These are phyloP conservation scores for Gonioctena quinquepunctata DNA, from an alignment of 1,140 invertebrate genomes.

Conservation along the genomic window DNA sequence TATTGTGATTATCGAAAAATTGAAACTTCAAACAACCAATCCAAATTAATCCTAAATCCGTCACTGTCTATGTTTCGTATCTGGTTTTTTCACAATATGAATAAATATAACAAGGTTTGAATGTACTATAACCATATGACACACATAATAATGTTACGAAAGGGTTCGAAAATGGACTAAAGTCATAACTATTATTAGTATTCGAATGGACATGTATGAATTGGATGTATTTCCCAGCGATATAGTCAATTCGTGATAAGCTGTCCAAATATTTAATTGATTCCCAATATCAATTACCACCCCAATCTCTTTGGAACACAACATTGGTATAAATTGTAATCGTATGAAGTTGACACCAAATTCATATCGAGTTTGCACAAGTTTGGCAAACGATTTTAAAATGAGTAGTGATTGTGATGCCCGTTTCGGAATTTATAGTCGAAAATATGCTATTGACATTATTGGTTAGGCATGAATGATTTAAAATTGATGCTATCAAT, in stretches of 20 bases:
- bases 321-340: slow-evolving; percentile 28
- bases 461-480: slow-evolving; percentile 8
- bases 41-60: too few relatives aligned
- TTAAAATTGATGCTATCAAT: not conserved
- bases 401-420: slow-evolving; percentile 35
- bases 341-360: slow-evolving; percentile 39
- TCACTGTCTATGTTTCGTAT: too few relatives aligned
- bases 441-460: slow-evolving; percentile 29
- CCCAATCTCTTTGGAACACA: slow-evolving; percentile 2
- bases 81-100: too few relatives aligned
- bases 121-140: too few relatives aligned
- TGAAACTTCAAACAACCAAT: too few relatives aligned
- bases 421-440: slow-evolving; percentile 27
- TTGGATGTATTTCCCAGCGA: not conserved
- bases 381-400: slow-evolving; percentile 37
- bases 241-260: not conserved
- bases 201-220: too few relatives aligned
- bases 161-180: too few relatives aligned
- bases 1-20: too few relatives aligned
- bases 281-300: slow-evolving; percentile 5
- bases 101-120: too few relatives aligned
- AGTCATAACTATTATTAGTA: too few relatives aligned
- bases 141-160: too few relatives aligned
- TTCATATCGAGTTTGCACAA: slow-evolving; percentile 27
- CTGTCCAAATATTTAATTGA: not conserved